A percentile compares a stretch with the other conserved stretches of the same genome.
phyloP scores from a whole-genome alignment of 2,888 invertebrate species.

The Microchrysa polita region DNA sequence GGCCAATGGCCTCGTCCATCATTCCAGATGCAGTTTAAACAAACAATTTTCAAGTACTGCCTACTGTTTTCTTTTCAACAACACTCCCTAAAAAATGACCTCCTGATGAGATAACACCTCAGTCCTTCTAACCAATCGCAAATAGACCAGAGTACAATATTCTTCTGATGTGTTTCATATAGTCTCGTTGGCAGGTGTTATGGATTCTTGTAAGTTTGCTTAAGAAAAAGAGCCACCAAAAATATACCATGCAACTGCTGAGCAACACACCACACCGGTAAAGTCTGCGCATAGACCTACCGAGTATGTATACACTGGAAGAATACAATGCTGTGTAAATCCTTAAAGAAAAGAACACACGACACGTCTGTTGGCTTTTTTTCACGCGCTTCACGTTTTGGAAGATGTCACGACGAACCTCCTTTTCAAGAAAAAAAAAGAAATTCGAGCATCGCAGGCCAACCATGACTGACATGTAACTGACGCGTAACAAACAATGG shows the following conservation, averaged over 20 bases:
- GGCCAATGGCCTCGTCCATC: constrained; percentile 34
- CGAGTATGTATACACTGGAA: background rate
- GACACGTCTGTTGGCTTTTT: constrained; percentile 9
- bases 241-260: constrained; percentile 16
- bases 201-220: constrained; percentile 38
- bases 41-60: constrained; percentile 33
- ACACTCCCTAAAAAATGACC: constrained; percentile 31
- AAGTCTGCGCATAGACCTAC: background rate
- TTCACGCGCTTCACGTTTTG: constrained; percentile 9
- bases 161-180: constrained; percentile 10
- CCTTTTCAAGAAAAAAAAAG: constrained; percentile 19
- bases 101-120: constrained; percentile 9
- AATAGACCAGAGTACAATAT: background rate
- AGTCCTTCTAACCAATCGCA: background rate
- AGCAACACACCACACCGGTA: background rate
- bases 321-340: constrained; percentile 29
- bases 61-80: constrained; percentile 27
- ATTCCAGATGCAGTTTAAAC: constrained; percentile 31
- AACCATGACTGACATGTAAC: constrained; percentile 47
- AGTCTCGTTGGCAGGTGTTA: constrained; percentile 37
- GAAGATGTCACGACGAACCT: constrained; percentile 7
- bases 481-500: constrained; percentile 43
- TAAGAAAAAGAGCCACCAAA: constrained; percentile 31
- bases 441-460: constrained; percentile 29
- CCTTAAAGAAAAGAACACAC: constrained; percentile 26